These are phyloP conservation scores for Pissodes strobi DNA, from an alignment of 1,140 invertebrate genomes.

Conservation along the genomic window DNA sequence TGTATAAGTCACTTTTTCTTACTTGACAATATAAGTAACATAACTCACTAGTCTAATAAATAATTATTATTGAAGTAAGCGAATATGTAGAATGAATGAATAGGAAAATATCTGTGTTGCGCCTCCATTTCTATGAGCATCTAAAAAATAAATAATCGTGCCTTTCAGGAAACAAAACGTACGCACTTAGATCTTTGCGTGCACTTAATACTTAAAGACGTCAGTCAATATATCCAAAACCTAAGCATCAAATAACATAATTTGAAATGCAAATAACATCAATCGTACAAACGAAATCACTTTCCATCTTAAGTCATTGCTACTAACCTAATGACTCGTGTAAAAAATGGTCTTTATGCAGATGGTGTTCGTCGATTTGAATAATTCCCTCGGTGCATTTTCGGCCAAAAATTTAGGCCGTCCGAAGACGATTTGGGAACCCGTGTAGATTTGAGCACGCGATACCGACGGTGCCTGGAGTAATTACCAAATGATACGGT, in stretches of 20 bases:
- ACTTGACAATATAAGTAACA: too few relatives aligned
- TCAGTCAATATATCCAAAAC: not conserved
- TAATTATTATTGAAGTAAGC: too few relatives aligned
- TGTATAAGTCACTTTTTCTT: too few relatives aligned
- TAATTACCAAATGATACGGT: slow-evolving; percentile 10
- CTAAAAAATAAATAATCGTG: too few relatives aligned
- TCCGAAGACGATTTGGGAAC: slow-evolving; percentile 8
- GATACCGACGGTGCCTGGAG: slow-evolving; percentile 16
- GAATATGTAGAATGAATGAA: too few relatives aligned
- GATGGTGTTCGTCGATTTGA: slow-evolving; percentile 10
- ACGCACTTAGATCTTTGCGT: too few relatives aligned
- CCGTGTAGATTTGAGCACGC: slow-evolving; percentile 21
- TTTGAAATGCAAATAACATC: slow-evolving; percentile 13
- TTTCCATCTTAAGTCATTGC: slow-evolving; percentile 14
- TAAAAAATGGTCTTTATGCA: slow-evolving; percentile 27
- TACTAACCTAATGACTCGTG: slow-evolving; percentile 10
- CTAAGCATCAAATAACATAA: slow-evolving; percentile 5
- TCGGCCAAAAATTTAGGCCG: not conserved
- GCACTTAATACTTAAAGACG: slow-evolving; percentile 1
- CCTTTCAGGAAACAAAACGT: too few relatives aligned
- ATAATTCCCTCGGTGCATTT: slow-evolving; percentile 4
- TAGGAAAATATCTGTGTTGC: too few relatives aligned
- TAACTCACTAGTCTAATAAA: too few relatives aligned
- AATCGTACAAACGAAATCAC: slow-evolving; percentile 23
- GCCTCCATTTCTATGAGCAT: too few relatives aligned